phyloP scores from a whole-genome alignment of 2,113 vertebrate species.

The Indicator maculatus region DNA sequence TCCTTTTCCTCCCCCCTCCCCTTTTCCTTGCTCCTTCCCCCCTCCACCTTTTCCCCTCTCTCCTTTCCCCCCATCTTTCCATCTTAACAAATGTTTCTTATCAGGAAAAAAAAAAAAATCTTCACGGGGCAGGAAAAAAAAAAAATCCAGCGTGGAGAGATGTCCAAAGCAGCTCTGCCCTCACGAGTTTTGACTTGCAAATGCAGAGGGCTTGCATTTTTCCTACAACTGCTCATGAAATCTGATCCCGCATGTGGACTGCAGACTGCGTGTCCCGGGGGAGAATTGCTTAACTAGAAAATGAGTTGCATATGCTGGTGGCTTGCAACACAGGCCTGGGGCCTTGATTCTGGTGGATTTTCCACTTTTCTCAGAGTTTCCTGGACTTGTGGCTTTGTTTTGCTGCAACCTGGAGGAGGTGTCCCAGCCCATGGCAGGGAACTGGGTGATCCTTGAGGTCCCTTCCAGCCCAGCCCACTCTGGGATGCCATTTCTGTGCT shows the following conservation, averaged over 20 bases:
- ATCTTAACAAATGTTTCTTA: constrained; percentile 63
- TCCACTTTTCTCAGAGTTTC: constrained; percentile 79
- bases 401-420: not conserved
- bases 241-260: constrained; percentile 76
- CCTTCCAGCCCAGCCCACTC: too few species aligned
- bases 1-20: not conserved
- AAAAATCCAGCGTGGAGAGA: constrained; percentile 5
- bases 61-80: constrained; percentile 1
- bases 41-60: not conserved
- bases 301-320: constrained; percentile 81
- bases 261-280: constrained; percentile 72
- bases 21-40: too few species aligned
- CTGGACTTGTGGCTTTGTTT: constrained; percentile 68
- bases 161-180: constrained; percentile 61
- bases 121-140: not conserved
- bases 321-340: constrained; percentile 70
- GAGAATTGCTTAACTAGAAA: constrained; percentile 81
- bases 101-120: not conserved
- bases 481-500: not conserved
- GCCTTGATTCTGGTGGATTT: constrained; percentile 69
- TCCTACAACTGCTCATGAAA: constrained; percentile 80
- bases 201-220: constrained; percentile 78
- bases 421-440: too few species aligned
- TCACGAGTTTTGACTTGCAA: constrained; percentile 81
- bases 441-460: too few species aligned